A percentile compares a stretch with the other conserved stretches of the same genome.
Evolutionary conservation across 2,113 vertebrate genomes (phyloP).

Genomic region (Hippocampus mohnikei): DNA sequence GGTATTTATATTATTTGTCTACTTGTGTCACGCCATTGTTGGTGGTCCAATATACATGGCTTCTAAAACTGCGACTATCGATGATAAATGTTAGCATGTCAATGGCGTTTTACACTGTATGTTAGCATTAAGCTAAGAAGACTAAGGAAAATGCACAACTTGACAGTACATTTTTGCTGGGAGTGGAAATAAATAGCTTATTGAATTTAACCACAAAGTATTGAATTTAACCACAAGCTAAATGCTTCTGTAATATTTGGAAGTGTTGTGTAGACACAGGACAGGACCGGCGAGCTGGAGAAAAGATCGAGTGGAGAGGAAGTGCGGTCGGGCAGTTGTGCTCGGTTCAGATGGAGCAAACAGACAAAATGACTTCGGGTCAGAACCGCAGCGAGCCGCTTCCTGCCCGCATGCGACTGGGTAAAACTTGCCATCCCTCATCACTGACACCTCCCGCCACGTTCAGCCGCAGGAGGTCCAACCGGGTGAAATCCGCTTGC

Average conservation of each 20-base stretch:
- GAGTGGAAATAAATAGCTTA: no score
- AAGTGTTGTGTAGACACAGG: background rate
- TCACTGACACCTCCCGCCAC: constrained; percentile 62
- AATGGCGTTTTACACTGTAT: no score
- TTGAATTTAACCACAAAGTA: background rate
- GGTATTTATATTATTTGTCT: no score
- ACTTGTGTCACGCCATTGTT: no score
- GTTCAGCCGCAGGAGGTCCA: constrained; percentile 58
- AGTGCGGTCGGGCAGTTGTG: background rate
- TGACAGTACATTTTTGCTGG: no score
- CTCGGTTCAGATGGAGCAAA: constrained; percentile 18
- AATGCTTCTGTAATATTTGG: background rate
- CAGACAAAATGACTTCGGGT: constrained; percentile 55
- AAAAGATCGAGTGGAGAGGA: constrained; percentile 20
- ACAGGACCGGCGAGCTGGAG: constrained; percentile 6
- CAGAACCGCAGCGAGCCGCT: constrained; percentile 50
- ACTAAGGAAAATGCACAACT: no score
- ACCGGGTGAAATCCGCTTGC: constrained; percentile 51
- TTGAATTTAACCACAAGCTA: background rate
- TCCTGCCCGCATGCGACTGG: constrained; percentile 44
- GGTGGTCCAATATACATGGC: no score
- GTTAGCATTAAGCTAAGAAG: no score
- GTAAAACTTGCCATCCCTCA: constrained; percentile 53
- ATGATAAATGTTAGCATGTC: no score
- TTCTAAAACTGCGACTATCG: no score